These are phyloP conservation scores for Dipodomys spectabilis DNA, from an alignment of 2,113 vertebrate genomes.

Conservation along the genomic window DNA sequence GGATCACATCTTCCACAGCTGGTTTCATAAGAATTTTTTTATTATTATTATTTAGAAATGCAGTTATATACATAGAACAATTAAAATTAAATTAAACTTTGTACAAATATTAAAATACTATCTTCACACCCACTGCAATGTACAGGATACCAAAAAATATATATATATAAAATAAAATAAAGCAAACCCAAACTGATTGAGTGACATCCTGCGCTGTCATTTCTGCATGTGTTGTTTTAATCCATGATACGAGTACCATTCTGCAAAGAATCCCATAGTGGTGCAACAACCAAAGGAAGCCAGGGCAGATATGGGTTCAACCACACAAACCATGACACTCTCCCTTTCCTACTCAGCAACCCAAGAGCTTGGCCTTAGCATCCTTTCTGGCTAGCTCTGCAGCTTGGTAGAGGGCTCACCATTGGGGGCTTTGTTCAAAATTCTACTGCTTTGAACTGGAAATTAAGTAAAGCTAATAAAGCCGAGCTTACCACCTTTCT, in stretches of 20 bases:
- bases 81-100: slow-evolving; percentile 99
- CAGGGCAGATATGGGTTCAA: slow-evolving; percentile 77
- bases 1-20: slow-evolving; percentile 56
- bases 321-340: slow-evolving; percentile 29
- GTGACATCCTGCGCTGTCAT: slow-evolving; percentile 87
- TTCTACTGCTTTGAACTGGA: slow-evolving; percentile 40
- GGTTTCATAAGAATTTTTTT: slow-evolving; percentile 96
- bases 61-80: slow-evolving; percentile 99
- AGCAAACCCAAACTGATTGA: slow-evolving; percentile 86
- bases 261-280: slow-evolving; percentile 84
- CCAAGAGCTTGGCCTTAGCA: background rate
- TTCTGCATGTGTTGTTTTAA: slow-evolving; percentile 76
- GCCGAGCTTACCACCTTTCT: slow-evolving; percentile 20
- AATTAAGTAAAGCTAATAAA: slow-evolving; percentile 23
- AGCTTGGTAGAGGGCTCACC: slow-evolving; percentile 57
- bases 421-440: slow-evolving; percentile 35
- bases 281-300: slow-evolving; percentile 78
- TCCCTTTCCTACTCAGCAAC: background rate
- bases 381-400: background rate
- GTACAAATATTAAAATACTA: slow-evolving; percentile 99
- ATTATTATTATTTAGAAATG: slow-evolving; percentile 97
- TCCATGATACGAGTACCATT: slow-evolving; percentile 86
- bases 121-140: slow-evolving; percentile 99
- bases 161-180: slow-evolving; percentile 91
- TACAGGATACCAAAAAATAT: slow-evolving; percentile 92